phyloP scores from a whole-genome alignment of 2,888 invertebrate species.

The Nezara viridula region DNA sequence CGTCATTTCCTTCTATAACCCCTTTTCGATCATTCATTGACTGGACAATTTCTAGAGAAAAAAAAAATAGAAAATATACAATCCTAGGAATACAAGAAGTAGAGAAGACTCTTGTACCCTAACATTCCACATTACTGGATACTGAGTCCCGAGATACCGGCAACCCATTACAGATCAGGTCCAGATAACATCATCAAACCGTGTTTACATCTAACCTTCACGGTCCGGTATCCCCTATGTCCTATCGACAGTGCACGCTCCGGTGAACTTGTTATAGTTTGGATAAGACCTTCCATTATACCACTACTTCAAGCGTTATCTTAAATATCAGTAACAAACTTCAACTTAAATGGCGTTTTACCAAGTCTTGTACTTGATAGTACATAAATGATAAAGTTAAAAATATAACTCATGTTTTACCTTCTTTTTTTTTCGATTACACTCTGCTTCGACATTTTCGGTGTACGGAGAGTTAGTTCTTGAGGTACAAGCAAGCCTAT shows the following conservation, averaged over 20 bases:
- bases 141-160: background rate
- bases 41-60: too few relatives aligned
- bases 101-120: background rate
- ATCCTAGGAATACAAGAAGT: background rate
- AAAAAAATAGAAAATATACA: too few relatives aligned
- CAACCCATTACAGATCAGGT: background rate
- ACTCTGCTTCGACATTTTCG: too few relatives aligned
- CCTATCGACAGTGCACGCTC: background rate
- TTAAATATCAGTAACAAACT: background rate
- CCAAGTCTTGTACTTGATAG: too few relatives aligned
- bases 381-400: too few relatives aligned
- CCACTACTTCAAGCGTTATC: background rate
- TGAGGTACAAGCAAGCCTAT: too few relatives aligned
- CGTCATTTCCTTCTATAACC: too few relatives aligned
- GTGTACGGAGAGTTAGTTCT: too few relatives aligned
- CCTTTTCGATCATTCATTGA: too few relatives aligned
- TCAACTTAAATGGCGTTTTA: background rate
- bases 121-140: background rate
- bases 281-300: background rate
- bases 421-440: too few relatives aligned
- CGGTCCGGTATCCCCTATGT: background rate
- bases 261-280: background rate
- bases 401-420: too few relatives aligned
- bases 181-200: constrained; percentile 12
- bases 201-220: constrained; percentile 14